Evolutionary conservation across 2,113 vertebrate species (phyloP), one percentile per base, ranked within the genome.

Genomic region (Poeciliopsis turrubarensis): DNA sequence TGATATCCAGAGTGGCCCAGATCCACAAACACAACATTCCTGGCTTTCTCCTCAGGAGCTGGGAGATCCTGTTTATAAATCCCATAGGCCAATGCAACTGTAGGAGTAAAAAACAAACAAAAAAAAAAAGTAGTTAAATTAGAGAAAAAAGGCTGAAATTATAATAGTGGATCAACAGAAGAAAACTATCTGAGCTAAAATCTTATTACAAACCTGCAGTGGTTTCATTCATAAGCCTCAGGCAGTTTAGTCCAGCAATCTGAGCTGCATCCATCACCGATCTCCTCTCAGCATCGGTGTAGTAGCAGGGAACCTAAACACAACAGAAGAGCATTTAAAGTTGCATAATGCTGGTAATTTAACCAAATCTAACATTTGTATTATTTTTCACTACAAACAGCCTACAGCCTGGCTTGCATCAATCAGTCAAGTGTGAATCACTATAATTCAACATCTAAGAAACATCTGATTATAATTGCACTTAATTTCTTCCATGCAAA

Each of bases 61-160:
- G 98, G 98, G 72, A 99, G 96, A 90, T 99, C 98, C 93, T 97
- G 98, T 89, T 99, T 99, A 90, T 99, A 99, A 88, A 99, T 99
- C 60, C 98, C 98, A 77, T 99, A 99, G 0, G 98, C 97, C 85
- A 99, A 94, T 60, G 97, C 96, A 94, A 99, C 98, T 99, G 86
- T 0, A 79, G 39, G 25, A 13, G 61, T 57, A 57, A 54, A 10
- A 25, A 32, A 32, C 31, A 32, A 29, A 29, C 29, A 32, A 6
- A 32, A 32, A 32, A 44, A 44, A 44, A 4, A 19, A 2, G 8
- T 10, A 7, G 51, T 3, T 9, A 1, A 17, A 57, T 6, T 47
- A 57, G 51, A 57, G 25, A 75, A 71, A 77, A 12, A 44, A 22
- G 37, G 41, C 27, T 19, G 4, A 60, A 7, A 37, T 26, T 7